These are phyloP conservation scores for Odontocolon sp. DNA, from an alignment of 2,888 invertebrate genomes.

Conservation along the genomic window DNA sequence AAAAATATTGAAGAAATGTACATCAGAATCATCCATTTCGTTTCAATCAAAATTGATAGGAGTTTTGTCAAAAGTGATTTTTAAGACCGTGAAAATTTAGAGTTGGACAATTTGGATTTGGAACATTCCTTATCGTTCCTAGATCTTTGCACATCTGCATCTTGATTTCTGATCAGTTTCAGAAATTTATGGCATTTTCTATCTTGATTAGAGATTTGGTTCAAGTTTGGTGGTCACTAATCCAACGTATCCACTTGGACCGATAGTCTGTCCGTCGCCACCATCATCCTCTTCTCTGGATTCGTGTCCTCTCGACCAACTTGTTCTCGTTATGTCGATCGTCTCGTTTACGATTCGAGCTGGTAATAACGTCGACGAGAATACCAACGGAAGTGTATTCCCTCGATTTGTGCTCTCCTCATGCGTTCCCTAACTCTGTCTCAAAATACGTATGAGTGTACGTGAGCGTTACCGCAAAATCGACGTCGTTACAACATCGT, in stretches of 20 bases:
- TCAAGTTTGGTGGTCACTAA: constrained; percentile 41
- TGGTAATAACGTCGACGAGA: constrained; percentile 31
- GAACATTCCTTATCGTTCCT: too few relatives aligned
- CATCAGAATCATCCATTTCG: too few relatives aligned
- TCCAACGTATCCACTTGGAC: constrained; percentile 44
- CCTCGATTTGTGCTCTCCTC: constrained; percentile 4
- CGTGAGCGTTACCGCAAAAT: constrained; percentile 33
- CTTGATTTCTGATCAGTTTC: too few relatives aligned
- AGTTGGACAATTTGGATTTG: too few relatives aligned
- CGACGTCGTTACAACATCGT: constrained; percentile 48
- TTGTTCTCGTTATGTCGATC: constrained; percentile 24
- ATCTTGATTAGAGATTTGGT: not conserved
- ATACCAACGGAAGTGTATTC: not conserved
- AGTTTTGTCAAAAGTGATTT: too few relatives aligned
- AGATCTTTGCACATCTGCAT: too few relatives aligned
- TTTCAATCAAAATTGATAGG: too few relatives aligned
- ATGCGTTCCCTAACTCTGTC: not conserved
- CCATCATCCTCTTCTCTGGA: not conserved
- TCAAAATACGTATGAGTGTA: not conserved
- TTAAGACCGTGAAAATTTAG: too few relatives aligned
- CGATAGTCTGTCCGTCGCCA: constrained; percentile 2
- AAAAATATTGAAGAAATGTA: too few relatives aligned
- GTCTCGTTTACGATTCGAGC: constrained; percentile 7
- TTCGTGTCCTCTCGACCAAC: constrained; percentile 40
- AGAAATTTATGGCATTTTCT: too few relatives aligned